Evolutionary conservation across 2,888 invertebrate species (phyloP), one percentile per base, ranked within the genome.

Genomic region (Chrysomela aeneicollis): DNA sequence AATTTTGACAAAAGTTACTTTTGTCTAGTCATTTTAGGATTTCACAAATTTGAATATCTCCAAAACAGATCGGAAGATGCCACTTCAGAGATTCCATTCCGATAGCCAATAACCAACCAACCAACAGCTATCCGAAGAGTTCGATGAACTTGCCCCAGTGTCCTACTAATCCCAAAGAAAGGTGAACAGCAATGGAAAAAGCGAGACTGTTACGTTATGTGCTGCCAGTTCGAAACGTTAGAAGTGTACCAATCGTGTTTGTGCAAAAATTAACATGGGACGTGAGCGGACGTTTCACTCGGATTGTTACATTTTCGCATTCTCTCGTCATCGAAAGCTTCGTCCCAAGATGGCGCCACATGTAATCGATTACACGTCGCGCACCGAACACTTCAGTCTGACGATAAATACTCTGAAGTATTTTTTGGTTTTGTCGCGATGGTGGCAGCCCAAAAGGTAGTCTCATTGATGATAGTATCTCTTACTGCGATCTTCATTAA

Each of bases 91-190:
- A 42, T 42, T 42, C n/a, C 10, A 42, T 42, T 42, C 35, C 35
- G 5, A 15, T 22, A 30, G 42, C 22, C 2, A 19, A 35, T 19
- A 19, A n/a, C 37, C 30, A 53, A 46, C 47, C 66, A 55, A 46
- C 58, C 62, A 68, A 69, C 74, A 71, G 70, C 73, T 73, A 74
- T 67, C 72, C 72, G 70, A 67, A 70, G 76, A 79, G 82, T 78
- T 81, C 81, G 75, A 73, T 78, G 82, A 81, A 79, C 81, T 80
- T 79, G 82, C 77, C 82, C 82, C 79, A 82, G 77, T 82, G 80
- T 79, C 82, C 82, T 81, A 82, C 80, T 81, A 81, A 81, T 75
- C 79, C 74, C 74, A 78, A 81, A 81, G 79, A 78, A 80, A 78
- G 79, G 74, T 70, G 65, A 69, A 69, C 73, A 75, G 71, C 73